These are phyloP conservation scores for Myotis brandtii DNA, from an alignment of 2,113 vertebrate species.

Conservation along the genomic window DNA sequence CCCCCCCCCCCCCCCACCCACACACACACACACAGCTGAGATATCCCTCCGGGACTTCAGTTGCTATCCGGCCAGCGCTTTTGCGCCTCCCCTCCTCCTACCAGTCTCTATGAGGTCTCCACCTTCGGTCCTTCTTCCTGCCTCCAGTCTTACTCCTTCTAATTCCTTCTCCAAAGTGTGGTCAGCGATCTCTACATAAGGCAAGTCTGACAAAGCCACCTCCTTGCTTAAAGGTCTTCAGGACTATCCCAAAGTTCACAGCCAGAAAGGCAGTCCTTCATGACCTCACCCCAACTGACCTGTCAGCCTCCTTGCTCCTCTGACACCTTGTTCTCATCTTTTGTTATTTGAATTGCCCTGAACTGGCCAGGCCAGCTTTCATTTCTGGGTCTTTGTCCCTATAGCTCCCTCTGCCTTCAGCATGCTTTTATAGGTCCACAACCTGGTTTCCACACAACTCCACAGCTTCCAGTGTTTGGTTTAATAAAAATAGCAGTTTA, in stretches of 20 bases:
- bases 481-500: neutral
- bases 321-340: neutral
- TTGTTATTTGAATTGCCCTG: neutral
- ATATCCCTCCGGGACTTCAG: no score
- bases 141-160: neutral
- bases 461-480: neutral
- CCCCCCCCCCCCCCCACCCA: fast-evolving
- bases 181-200: neutral
- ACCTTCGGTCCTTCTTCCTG: neutral
- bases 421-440: neutral
- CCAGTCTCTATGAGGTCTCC: no score
- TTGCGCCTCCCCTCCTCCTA: no score
- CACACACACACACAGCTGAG: no score
- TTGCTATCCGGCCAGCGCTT: no score
- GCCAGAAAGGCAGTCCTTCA: neutral
- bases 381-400: neutral
- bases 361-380: neutral
- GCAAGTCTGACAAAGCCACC: neutral
- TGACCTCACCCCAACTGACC: neutral
- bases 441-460: neutral
- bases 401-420: neutral
- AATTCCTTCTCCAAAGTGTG: neutral
- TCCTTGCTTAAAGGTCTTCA: neutral
- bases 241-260: neutral
- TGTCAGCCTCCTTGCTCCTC: neutral